Evolutionary conservation across 1,140 invertebrate species (phyloP), one percentile per base, ranked within the genome.

Genomic region (Phthorimaea operculella): DNA sequence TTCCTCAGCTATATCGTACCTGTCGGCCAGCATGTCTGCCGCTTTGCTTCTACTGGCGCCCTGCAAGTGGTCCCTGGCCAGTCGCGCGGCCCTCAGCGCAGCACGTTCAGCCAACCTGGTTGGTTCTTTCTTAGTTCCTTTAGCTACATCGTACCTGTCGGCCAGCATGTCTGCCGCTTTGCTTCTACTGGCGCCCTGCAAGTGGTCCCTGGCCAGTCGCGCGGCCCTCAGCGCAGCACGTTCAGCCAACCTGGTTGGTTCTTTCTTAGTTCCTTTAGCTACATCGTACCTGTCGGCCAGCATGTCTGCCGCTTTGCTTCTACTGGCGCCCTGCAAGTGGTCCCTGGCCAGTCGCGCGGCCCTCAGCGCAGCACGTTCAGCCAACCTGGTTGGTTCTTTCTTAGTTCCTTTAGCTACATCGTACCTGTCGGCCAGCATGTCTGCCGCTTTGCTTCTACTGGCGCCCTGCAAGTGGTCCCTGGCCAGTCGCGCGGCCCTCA

Each of bases 261-360:
- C 69, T n/a, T n/a, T n/a, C n/a, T n/a, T n/a, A n/a, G n/a, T n/a
- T n/a, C n/a, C n/a, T n/a, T n/a, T n/a, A n/a, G n/a, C n/a, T n/a
- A n/a, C n/a, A n/a, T n/a, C n/a, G n/a, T n/a, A n/a, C n/a, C n/a
- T n/a, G n/a, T n/a, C n/a, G n/a, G n/a, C 69, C 3, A 83, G 68
- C 68, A 79, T 55, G 11, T 66, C 64, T 3, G 80, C 80, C 42
- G 78, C 78, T 34, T 58, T 52, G 2, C 59, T 58, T 0, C 78
- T 61, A 14, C 57, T 56, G 1, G 56, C 47, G 5, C 66, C 66
- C 9, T 63, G 66, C 55, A 86, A 64, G 4, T 76, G 76, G 58
- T 86, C 84, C 10, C 84, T 59, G 4, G 80, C 83, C 2, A 86
- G 66, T 0, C 84, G 61, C 0, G 84, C 82, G 0, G 82, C 84